phyloP scores from a whole-genome alignment of 30 jellyfish, hydroid and myxozoan species.

The Turritopsis dohrnii region DNA sequence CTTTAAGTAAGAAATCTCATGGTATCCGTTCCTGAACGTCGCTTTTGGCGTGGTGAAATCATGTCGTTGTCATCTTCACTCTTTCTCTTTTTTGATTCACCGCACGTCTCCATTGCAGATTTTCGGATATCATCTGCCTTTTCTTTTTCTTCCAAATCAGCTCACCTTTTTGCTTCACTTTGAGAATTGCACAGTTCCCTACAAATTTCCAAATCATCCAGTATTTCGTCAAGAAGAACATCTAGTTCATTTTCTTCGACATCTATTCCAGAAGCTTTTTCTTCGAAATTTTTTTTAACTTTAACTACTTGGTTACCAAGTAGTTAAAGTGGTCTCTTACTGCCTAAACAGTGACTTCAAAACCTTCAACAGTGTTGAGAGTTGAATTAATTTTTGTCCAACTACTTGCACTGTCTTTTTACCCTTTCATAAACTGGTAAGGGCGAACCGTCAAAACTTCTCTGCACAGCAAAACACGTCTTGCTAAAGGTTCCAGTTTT shows the following conservation, averaged over 20 bases:
- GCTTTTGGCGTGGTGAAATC: constrained; percentile 18
- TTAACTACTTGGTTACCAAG: background rate
- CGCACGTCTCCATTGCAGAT: too few relatives aligned
- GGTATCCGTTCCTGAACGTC: too few relatives aligned
- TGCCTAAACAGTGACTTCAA: background rate
- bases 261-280: background rate
- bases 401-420: too few relatives aligned
- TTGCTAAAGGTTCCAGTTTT: constrained; percentile 4
- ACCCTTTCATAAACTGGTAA: too few relatives aligned
- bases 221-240: too few relatives aligned
- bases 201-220: too few relatives aligned
- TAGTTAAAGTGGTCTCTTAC: constrained; percentile 25
- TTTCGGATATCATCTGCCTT: constrained; percentile 9
- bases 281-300: background rate
- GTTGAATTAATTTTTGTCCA: too few relatives aligned
- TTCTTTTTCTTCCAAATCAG: constrained; percentile 17
- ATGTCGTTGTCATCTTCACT: background rate
- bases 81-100: background rate
- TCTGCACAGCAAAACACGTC: background rate
- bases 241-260: too few relatives aligned
- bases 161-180: constrained; percentile 7
- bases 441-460: too few relatives aligned
- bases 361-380: too few relatives aligned
- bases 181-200: too few relatives aligned
- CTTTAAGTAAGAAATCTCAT: too few relatives aligned